Evolutionary conservation across 1,140 invertebrate species (phyloP).

Genomic region (Idris sp.): DNA sequence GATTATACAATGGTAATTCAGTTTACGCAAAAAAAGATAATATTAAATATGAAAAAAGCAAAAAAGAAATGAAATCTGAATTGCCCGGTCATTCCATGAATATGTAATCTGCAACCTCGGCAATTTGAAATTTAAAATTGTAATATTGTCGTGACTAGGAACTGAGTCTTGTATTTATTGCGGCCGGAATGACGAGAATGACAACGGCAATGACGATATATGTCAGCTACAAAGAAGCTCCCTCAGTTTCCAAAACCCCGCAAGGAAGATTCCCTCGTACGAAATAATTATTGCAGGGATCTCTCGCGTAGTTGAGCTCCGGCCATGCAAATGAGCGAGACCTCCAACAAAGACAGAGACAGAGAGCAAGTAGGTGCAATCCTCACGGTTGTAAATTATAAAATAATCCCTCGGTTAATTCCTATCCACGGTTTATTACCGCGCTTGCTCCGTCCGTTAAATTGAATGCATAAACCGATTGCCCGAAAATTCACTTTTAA

Average conservation of each 20-base stretch:
- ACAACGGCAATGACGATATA: conserved; percentile 50
- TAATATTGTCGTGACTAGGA: conserved; percentile 43
- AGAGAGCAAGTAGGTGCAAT: conserved; percentile 63
- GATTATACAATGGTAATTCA: conserved; percentile 30
- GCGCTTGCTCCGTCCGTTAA: conserved; percentile 71
- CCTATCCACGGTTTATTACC: conserved; percentile 73
- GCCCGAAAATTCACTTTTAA: too few relatives aligned
- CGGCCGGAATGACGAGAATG: conserved; percentile 54
- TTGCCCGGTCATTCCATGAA: conserved; percentile 50
- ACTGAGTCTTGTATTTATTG: conserved; percentile 42
- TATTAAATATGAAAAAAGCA: conserved; percentile 33
- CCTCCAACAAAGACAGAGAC: conserved; percentile 44
- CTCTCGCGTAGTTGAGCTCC: conserved; percentile 60
- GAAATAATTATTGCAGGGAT: conserved; percentile 70
- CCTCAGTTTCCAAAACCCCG: conserved; percentile 50
- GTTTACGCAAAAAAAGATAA: conserved; percentile 29
- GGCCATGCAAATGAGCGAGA: conserved; percentile 68
- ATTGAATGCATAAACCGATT: conserved; percentile 72
- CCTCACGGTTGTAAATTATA: conserved; percentile 74
- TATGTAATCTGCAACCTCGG: conserved; percentile 47
- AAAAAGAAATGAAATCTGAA: conserved; percentile 19
- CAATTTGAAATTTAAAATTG: conserved; percentile 57
- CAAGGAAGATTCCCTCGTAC: conserved; percentile 66
- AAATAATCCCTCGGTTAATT: conserved; percentile 77
- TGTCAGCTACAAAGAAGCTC: conserved; percentile 62